These are phyloP conservation scores for Montipora cactus DNA, from an alignment of 64 coral and sea anemone species.

Conservation along the genomic window DNA sequence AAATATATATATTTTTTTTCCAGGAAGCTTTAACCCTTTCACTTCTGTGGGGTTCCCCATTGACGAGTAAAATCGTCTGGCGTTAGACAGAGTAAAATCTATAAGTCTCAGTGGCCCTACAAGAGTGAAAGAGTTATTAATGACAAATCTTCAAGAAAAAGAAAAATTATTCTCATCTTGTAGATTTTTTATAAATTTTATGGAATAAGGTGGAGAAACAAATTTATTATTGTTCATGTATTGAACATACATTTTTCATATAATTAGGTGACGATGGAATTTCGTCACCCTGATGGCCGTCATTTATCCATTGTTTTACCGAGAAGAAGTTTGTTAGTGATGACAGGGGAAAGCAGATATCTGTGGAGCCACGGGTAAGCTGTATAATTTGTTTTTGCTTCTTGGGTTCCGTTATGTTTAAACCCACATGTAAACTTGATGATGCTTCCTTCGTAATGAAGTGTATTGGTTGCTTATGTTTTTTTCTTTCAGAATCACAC, in stretches of 20 bases:
- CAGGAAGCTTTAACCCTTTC: too few relatives aligned
- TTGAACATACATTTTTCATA: too few relatives aligned
- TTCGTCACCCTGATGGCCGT: constrained; percentile 89
- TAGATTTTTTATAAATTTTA: too few relatives aligned
- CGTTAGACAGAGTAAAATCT: too few relatives aligned
- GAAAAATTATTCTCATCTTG: too few relatives aligned
- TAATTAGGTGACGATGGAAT: constrained; percentile 82
- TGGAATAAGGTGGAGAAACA: too few relatives aligned
- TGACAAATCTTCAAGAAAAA: too few relatives aligned
- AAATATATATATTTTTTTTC: not conserved
- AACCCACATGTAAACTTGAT: not conserved
- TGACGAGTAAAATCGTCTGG: too few relatives aligned
- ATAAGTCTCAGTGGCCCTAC: too few relatives aligned
- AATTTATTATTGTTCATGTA: too few relatives aligned
- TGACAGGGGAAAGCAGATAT: constrained; percentile 97
- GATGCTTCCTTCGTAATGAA: not conserved
- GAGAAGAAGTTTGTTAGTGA: constrained; percentile 85
- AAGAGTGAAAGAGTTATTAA: not conserved
- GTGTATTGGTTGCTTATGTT: not conserved
- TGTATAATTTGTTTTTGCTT: not conserved
- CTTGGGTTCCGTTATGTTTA: not conserved
- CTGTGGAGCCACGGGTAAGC: constrained; percentile 96
- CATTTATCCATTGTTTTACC: constrained; percentile 87
- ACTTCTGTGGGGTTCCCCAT: too few relatives aligned
- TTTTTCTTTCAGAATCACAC: constrained; percentile 83